Percentiles rank a stretch among this genome's conserved stretches.
phyloP scores from a whole-genome alignment of 2,888 invertebrate species.

The Thumatha senex region DNA sequence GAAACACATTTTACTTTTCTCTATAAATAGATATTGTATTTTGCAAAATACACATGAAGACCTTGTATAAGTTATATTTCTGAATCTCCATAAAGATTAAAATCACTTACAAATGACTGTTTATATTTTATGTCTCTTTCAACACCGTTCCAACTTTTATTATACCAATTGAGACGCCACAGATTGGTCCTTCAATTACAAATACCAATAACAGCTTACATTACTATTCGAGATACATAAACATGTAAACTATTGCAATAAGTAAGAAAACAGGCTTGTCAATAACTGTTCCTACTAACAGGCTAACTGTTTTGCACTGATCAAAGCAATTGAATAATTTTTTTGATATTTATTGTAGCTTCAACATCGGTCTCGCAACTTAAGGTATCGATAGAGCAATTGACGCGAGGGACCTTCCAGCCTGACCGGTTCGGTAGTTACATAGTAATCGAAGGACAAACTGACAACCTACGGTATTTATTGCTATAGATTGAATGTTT shows the following conservation, averaged over 20 bases:
- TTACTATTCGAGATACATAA: conserved; percentile 21
- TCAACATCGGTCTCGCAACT: conserved; percentile 31
- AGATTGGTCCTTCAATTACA: conserved; percentile 4
- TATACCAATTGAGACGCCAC: neutral
- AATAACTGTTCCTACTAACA: conserved; percentile 37
- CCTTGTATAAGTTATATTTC: too few relatives aligned
- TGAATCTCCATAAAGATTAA: too few relatives aligned
- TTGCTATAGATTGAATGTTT: conserved; percentile 71
- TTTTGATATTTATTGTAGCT: conserved; percentile 35
- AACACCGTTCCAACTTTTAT: neutral
- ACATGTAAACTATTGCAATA: conserved; percentile 30
- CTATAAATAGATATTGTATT: too few relatives aligned
- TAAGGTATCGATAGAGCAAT: conserved; percentile 58
- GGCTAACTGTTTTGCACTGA: conserved; percentile 35
- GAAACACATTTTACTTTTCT: too few relatives aligned
- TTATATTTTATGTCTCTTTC: neutral
- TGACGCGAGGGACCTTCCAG: conserved; percentile 49
- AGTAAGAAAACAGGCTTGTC: conserved; percentile 36
- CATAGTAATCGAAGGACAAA: conserved; percentile 70
- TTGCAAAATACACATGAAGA: too few relatives aligned
- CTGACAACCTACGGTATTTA: conserved; percentile 69
- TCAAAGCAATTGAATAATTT: conserved; percentile 39
- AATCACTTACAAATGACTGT: too few relatives aligned
- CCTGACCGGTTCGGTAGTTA: conserved; percentile 60
- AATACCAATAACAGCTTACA: conserved; percentile 27